Evolutionary conservation across 2,888 invertebrate species (phyloP), one percentile per base, ranked within the genome.

Genomic region (Malachius bipustulatus): DNA sequence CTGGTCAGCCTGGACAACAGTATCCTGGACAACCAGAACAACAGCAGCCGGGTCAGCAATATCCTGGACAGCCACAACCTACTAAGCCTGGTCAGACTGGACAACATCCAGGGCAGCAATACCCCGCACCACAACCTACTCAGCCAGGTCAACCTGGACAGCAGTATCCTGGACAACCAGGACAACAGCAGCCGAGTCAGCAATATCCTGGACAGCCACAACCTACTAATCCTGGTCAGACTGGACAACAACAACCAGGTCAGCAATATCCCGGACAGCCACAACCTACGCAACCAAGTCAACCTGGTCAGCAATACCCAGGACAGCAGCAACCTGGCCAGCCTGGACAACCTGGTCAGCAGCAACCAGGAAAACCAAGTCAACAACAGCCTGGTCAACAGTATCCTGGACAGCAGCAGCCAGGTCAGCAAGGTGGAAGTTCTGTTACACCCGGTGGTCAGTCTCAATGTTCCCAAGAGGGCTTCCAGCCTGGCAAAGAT

Each of bases 401-500:
- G 8, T 29, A 10, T 27, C 16, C 3, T 26, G 15, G 16, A 15
- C 19, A 14, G 14, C 12, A n/a, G 24, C 16, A 13, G 24, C 6
- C 8, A 14, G 9, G 9, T 19, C 30, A 11, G 19, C 28, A 4
- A 16, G 24, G 8, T 14, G 19, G 4, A 16, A 19, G 24, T 19
- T 19, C 27, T 9, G 16, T 14, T 14, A 27, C 24, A 37, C 6
- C 26, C 4, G 6, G 9, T 9, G 4, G 10, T 4, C 29, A 28
- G 11, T 9, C 9, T 6, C 9, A 8, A 6, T 82, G 82, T 51
- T 62, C 56, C 11, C 58, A 65, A 12, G 82, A 82, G 59, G 87
- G 85, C 13, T 81, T 80, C 43, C 72, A 75, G 55, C 67, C 72
- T 2, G 82, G 85, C 55, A 70, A 75, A n/a, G 71, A 82, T 52